Conservation (phyloP, 2,888 invertebrate species). For the Ormia ochracea region DNA sequence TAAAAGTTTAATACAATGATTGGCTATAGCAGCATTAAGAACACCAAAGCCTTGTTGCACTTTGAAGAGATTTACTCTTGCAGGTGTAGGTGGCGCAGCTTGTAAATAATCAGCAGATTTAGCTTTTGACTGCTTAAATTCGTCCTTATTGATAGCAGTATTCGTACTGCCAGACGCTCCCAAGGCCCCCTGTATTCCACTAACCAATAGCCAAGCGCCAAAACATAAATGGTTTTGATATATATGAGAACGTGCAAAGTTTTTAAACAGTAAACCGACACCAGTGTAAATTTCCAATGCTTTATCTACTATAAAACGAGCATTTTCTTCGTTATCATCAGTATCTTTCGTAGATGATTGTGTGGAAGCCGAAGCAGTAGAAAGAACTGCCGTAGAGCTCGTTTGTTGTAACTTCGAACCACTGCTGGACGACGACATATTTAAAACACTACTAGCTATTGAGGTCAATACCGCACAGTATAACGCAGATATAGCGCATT, state of each 20-base stretch:
- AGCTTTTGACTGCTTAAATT: slow-evolving; percentile 44
- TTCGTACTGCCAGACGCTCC: slow-evolving; percentile 81
- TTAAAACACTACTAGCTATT: slow-evolving; percentile 80
- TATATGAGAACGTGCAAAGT: slow-evolving; percentile 89
- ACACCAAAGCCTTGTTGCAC: slow-evolving; percentile 91
- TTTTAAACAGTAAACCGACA: slow-evolving; percentile 87
- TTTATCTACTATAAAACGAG: slow-evolving; percentile 90
- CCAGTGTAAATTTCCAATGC: slow-evolving; percentile 90
- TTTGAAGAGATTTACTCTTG: slow-evolving; percentile 83
- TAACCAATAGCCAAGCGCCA: slow-evolving; percentile 91
- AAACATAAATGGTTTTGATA: slow-evolving; percentile 93
- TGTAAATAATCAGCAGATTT: slow-evolving; percentile 74
- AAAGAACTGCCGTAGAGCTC: slow-evolving; percentile 52
- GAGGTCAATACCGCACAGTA: slow-evolving; percentile 87
- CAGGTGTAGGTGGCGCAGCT: slow-evolving; percentile 78
- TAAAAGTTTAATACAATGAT: slow-evolving; percentile 86
- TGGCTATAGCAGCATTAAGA: slow-evolving; percentile 91
- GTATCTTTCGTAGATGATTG: slow-evolving; percentile 75
- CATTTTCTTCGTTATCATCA: slow-evolving; percentile 89
- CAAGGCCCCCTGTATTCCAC: slow-evolving; percentile 90
- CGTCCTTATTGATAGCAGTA: slow-evolving; percentile 79
- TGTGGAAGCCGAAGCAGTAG: slow-evolving; percentile 51
- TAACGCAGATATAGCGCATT: slow-evolving; percentile 88
- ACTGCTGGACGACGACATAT: slow-evolving; percentile 80
- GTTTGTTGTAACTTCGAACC: slow-evolving; percentile 77